These are phyloP conservation scores for Neuroscelio doddi DNA, from an alignment of 2,888 invertebrate species.

Conservation along the genomic window DNA sequence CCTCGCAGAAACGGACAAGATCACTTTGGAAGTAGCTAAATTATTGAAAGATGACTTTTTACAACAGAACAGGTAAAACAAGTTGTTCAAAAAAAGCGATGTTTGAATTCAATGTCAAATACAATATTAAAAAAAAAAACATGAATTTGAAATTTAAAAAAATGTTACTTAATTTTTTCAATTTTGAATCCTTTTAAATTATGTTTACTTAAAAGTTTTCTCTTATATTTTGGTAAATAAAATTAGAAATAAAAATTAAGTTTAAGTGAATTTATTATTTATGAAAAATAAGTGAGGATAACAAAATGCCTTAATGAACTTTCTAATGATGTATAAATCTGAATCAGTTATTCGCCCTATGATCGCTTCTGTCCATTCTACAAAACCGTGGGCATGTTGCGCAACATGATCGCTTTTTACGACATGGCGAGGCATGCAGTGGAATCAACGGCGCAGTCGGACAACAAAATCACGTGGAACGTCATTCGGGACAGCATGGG, in stretches of 20 bases:
- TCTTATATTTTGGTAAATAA: too few species aligned
- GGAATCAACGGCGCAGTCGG: conserved; percentile 97
- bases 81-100: not conserved
- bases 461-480: conserved; percentile 99
- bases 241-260: too few species aligned
- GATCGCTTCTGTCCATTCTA: conserved; percentile 99
- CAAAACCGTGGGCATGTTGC: conserved; percentile 99
- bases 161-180: too few species aligned
- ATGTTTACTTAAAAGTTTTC: too few species aligned
- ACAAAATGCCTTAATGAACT: too few species aligned
- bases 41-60: conserved; percentile 99
- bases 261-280: too few species aligned
- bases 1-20: conserved; percentile 98
- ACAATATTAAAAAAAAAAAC: not conserved
- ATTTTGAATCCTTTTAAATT: not conserved
- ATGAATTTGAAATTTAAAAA: too few species aligned
- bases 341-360: conserved; percentile 85
- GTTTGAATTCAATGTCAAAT: too few species aligned
- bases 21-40: conserved; percentile 98
- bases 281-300: too few species aligned
- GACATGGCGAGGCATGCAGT: conserved; percentile 98
- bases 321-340: not conserved
- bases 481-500: conserved; percentile 98
- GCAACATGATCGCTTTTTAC: conserved; percentile 98
- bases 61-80: conserved; percentile 93